Evolutionary conservation across 2,113 vertebrate species (phyloP), one percentile per base, ranked within the genome.

Genomic region (Ceyx margarethae): DNA sequence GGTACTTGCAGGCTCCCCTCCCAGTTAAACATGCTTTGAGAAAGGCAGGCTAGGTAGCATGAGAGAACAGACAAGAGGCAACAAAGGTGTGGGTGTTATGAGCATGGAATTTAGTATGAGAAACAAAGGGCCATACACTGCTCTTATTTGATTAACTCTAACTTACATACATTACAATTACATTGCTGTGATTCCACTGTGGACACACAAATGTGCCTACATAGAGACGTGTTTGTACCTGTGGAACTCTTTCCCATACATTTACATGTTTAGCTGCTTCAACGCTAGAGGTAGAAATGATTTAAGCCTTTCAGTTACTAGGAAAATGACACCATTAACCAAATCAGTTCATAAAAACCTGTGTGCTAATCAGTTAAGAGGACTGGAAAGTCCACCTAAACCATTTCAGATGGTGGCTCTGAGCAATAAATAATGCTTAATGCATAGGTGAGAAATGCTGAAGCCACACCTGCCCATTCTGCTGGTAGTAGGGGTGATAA

Each of bases 321-420:
- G 68, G 76, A 91, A 90, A 92, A 89, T 95, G 57, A 89, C 75
- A 82, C 40, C 43, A 87, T 85, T 94, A 96, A 82, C 56, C 94
- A 95, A 92, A 91, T 82, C 68, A 91, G 60, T 28, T 80, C 62
- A 82, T 71, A 91, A 37, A 95, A 84, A 95, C 22, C 53, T 81
- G 66, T 26, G 22, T 1, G 0, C 33, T 90, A 46, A 91, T 87
- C 91, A 91, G 75, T 91, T 92, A 75, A 40, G 83, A 92, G 61
- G 81, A 94, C 92, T 58, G 86, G 94, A 94, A 96, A 95, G 97
- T 95, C 92, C 85, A 91, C 92, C 62, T 95, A 43, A 75, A 85
- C 67, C 62, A 89, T 19, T 81, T 80, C 64, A 93, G 67, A 68
- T 71, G 82, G 85, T 87, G 89, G 84, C 94, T 93, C 87, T 95